These are phyloP conservation scores for Harpagifer antarcticus DNA, from an alignment of 2,797 vertebrate genomes.

Conservation along the genomic window DNA sequence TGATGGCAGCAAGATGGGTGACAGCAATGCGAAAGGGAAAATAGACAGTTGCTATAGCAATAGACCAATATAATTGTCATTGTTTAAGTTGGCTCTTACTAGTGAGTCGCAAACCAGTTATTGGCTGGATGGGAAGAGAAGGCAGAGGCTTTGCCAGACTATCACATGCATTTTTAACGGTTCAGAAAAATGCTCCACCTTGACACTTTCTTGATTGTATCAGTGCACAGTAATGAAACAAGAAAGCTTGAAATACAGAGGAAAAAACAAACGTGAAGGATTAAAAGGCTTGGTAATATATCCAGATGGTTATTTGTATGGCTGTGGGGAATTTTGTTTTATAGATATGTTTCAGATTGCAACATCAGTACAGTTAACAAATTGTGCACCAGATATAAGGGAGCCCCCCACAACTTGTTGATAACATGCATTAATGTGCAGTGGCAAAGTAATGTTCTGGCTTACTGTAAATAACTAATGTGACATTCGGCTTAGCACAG, in stretches of 20 bases:
- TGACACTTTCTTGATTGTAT: neutral
- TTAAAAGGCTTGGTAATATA: neutral
- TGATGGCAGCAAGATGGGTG: neutral
- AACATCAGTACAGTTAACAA: conserved; percentile 14
- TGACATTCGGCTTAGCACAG: conserved; percentile 65
- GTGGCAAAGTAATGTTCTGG: conserved; percentile 39
- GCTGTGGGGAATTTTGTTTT: neutral
- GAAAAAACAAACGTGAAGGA: neutral
- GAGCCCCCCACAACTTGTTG: neutral
- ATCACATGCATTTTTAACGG: neutral
- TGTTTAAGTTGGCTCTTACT: neutral
- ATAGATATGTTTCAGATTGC: neutral
- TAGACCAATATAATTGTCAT: neutral
- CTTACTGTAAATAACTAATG: conserved; percentile 72
- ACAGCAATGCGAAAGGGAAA: neutral
- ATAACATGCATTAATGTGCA: conserved; percentile 16
- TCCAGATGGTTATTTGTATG: neutral
- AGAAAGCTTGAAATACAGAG: neutral
- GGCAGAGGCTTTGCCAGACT: neutral
- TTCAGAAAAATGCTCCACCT: neutral
- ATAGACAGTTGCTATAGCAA: conserved; percentile 14
- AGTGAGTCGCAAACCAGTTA: neutral
- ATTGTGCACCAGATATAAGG: conserved; percentile 4
- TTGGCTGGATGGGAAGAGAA: neutral
- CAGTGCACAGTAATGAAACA: neutral